Base-by-base conservation (phyloP, 2,888 invertebrate genomes). In the Leistus spinibarbis region DNA sequence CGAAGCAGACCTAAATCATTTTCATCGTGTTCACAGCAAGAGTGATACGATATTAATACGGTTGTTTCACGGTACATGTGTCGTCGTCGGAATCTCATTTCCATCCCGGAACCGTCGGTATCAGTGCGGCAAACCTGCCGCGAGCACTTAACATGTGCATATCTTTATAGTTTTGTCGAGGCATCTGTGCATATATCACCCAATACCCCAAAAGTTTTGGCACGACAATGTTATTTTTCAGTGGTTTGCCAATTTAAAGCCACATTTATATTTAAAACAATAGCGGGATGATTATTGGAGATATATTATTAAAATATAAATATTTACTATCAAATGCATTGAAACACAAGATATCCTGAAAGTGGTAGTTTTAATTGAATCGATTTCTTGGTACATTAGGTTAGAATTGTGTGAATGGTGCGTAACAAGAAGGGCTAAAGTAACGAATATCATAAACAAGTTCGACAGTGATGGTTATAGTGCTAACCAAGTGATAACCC, bases 11-110 rank as follows among this genome's bases (percentile, higher is more conserved):
- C 40, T 40, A 40, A 60, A 60, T 60, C 60, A 60, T 60, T 60
- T 60, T 60, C 60, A 19, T 19, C 64, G 19, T 57, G 19, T 13
- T 19, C 19, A 57, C 19, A 10, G 17, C 24, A 20, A 16, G 53
- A 70, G 22, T 70, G 62, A 70, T 70, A 63, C 70, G 62, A 70
- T 62, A 62, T 62, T 70, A 70, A 62, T 70, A 70, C 40, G 70
- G 70, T 70, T 70, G 70, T 70, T 70, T 70, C 23, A 62, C 53
- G 53, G 53, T 70, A 70, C 60, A 62, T 27, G 53, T 62, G 70
- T 70, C 70, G 70, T 68, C 68, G 40, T 27, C 62, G 19, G 53
- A 70, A 70, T 70, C 70, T 70, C 70, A 70, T 70, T 70, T 70
- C 20, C 62, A 60, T 60, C 20, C 60, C 22, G 19, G 17, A 60